These are phyloP conservation scores for Sandelia bainsii DNA, from an alignment of 2,797 vertebrate species.

Conservation along the genomic window DNA sequence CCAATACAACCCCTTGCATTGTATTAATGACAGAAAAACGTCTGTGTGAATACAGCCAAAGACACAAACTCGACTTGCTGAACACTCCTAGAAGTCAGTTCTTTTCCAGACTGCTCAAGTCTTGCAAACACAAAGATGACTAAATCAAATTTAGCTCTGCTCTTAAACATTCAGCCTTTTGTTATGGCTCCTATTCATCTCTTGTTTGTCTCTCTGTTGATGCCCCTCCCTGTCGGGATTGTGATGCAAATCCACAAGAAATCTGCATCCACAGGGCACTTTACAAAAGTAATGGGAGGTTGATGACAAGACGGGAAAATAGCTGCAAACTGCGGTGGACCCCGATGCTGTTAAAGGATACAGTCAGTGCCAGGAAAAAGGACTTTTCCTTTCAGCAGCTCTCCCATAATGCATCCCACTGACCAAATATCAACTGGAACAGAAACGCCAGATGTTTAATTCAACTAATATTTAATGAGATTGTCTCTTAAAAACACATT, in stretches of 20 bases:
- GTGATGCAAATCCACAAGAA: slow-evolving; percentile 66
- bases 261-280: slow-evolving; percentile 18
- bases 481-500: not conserved
- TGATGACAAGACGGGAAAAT: slow-evolving; percentile 11
- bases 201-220: slow-evolving; percentile 6
- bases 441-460: slow-evolving; percentile 36
- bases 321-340: slow-evolving; percentile 11
- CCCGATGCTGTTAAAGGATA: slow-evolving; percentile 88
- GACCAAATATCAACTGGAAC: slow-evolving; percentile 98
- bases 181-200: slow-evolving; percentile 45
- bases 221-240: slow-evolving; percentile 50
- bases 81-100: not conserved
- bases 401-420: slow-evolving; percentile 99
- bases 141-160: slow-evolving; percentile 54
- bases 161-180: slow-evolving; percentile 40
- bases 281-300: slow-evolving; percentile 33
- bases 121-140: slow-evolving; percentile 34
- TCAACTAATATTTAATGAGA: not conserved
- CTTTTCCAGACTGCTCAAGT: slow-evolving; percentile 6
- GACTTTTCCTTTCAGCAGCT: slow-evolving; percentile 96
- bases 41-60: not conserved
- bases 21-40: not conserved
- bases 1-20: not conserved
- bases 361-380: slow-evolving; percentile 97
- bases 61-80: slow-evolving; percentile 1